Percentiles rank a stretch among this genome's conserved stretches.
phyloP scores from a whole-genome alignment of 2,888 invertebrate genomes.

The Drepana falcataria region DNA sequence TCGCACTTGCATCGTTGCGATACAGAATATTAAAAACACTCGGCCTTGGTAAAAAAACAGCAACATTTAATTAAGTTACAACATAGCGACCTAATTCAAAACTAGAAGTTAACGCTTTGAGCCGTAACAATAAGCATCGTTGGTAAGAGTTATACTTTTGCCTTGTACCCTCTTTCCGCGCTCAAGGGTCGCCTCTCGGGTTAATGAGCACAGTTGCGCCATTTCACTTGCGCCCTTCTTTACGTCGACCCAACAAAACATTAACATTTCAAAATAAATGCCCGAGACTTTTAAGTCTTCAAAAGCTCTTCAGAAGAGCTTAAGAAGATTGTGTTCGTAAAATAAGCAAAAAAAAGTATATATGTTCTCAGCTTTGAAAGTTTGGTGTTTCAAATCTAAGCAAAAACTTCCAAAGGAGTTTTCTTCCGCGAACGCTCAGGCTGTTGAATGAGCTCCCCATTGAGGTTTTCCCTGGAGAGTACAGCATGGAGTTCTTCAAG shows the following conservation, averaged over 20 bases:
- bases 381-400: too few species aligned
- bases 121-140: slow-evolving; percentile 27
- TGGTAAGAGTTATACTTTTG: slow-evolving; percentile 34
- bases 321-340: background rate
- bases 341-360: too few species aligned
- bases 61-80: background rate
- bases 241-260: slow-evolving; percentile 23
- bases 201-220: slow-evolving; percentile 47
- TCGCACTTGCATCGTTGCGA: too few species aligned
- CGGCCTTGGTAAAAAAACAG: too few species aligned
- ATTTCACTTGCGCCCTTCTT: slow-evolving; percentile 27
- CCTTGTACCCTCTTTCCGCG: slow-evolving; percentile 18
- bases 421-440: too few species aligned
- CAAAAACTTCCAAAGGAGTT: too few species aligned
- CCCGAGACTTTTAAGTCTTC: background rate
- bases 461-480: too few species aligned
- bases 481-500: too few species aligned
- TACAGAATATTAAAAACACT: too few species aligned
- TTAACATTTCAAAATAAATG: slow-evolving; percentile 17
- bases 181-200: slow-evolving; percentile 13
- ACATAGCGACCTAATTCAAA: background rate
- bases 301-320: background rate
- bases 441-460: too few species aligned
- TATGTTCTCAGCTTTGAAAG: too few species aligned
- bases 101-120: background rate